Evolutionary conservation across 2,113 vertebrate genomes (phyloP).

Genomic region (Eptesicus fuscus): DNA sequence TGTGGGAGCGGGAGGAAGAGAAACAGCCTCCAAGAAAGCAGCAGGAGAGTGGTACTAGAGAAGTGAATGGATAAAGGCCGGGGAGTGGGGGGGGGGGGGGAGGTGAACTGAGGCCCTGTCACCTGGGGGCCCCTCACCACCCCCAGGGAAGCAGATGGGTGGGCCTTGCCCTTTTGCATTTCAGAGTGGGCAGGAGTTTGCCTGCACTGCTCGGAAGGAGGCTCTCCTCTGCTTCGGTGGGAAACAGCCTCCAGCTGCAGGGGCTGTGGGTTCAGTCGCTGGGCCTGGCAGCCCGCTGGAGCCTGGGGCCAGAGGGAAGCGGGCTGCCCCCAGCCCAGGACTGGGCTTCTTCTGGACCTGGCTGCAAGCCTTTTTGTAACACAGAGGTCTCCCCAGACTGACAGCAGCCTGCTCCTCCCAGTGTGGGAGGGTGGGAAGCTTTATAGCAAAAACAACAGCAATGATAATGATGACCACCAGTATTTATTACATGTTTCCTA

Average conservation of each 20-base stretch:
- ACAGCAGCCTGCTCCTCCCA: background rate
- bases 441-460: background rate
- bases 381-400: background rate
- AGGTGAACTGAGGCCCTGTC: background rate
- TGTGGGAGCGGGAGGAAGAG: background rate
- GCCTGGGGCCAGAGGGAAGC: background rate
- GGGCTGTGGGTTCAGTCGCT: background rate
- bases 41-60: background rate
- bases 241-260: background rate
- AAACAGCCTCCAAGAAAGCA: background rate
- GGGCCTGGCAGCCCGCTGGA: background rate
- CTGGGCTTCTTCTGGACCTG: background rate
- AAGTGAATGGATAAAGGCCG: background rate
- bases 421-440: background rate
- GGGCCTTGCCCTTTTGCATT: background rate
- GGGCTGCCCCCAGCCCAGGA: background rate
- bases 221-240: background rate
- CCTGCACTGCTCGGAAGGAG: accelerated
- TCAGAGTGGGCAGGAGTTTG: background rate
- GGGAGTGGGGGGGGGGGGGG: too few relatives aligned
- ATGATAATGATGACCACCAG: background rate
- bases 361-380: background rate
- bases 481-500: background rate
- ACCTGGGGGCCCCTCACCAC: background rate
- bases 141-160: background rate